Evolutionary conservation across 37 sponge, comb jelly and placozoan genomes (phyloP).

Genomic region (Chondrosia reniformis): DNA sequence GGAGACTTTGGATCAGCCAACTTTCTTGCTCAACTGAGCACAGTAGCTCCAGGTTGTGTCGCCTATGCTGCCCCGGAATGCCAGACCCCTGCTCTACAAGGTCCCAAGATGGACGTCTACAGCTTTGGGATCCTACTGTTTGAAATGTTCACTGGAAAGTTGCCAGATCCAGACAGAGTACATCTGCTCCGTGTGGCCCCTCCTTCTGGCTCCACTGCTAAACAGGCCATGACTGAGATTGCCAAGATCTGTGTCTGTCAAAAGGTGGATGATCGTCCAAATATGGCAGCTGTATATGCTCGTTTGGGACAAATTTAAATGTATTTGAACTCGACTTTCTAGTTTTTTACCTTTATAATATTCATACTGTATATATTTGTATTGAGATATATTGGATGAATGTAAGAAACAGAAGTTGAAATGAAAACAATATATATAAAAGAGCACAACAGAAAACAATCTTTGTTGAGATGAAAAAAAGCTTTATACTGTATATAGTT

Average conservation of each 20-base stretch:
- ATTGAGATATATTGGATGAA: too few relatives aligned
- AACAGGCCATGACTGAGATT: not conserved
- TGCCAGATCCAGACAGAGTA: conserved; percentile 23
- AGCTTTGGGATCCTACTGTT: conserved; percentile 69
- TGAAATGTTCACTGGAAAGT: conserved; percentile 28
- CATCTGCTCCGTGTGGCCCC: not conserved
- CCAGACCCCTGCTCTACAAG: conserved; percentile 22
- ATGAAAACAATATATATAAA: too few relatives aligned
- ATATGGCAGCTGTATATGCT: not conserved
- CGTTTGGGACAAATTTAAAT: not conserved
- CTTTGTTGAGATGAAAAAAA: too few relatives aligned
- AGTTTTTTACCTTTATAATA: not conserved
- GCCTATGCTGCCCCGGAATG: conserved; percentile 73
- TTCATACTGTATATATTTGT: not conserved
- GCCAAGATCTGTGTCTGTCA: not conserved
- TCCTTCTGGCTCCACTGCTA: not conserved
- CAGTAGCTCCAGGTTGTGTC: conserved; percentile 55
- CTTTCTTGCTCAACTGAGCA: conserved; percentile 14
- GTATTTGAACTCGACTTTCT: too few relatives aligned
- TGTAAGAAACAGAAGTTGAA: too few relatives aligned
- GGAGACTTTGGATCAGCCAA: conserved; percentile 84
- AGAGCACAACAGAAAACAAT: too few relatives aligned
- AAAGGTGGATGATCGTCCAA: not conserved
- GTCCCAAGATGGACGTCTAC: conserved; percentile 71
- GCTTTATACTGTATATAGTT: too few relatives aligned